Percentiles rank a stretch among this genome's conserved stretches.
These are phyloP conservation scores for Ophion ellenae DNA, from an alignment of 2,888 invertebrate species.

Conservation along the genomic window DNA sequence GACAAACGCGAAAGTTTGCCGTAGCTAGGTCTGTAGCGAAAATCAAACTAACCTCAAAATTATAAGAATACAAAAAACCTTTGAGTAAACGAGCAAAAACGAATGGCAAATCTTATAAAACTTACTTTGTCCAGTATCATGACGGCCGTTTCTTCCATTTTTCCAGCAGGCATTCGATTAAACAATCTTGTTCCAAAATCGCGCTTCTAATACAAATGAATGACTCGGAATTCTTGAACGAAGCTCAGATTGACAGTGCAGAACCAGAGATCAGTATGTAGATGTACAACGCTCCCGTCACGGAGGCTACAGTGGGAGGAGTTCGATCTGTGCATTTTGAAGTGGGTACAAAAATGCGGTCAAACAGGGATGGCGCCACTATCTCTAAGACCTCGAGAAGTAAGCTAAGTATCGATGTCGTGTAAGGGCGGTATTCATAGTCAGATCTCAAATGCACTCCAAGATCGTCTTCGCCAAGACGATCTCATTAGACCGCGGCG, in stretches of 20 bases:
- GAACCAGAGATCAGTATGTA: too few relatives aligned
- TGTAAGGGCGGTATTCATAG: too few relatives aligned
- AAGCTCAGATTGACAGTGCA: slow-evolving; percentile 52
- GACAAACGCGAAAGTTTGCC: background rate
- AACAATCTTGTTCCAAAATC: slow-evolving; percentile 43
- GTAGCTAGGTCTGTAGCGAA: background rate
- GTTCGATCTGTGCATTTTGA: too few relatives aligned
- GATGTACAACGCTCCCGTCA: too few relatives aligned
- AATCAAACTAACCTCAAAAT: slow-evolving; percentile 38
- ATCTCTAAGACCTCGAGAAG: too few relatives aligned
- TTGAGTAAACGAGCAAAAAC: background rate
- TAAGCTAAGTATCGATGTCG: too few relatives aligned
- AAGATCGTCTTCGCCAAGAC: too few relatives aligned
- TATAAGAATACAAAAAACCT: background rate
- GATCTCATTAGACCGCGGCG: too few relatives aligned
- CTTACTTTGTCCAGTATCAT: slow-evolving; percentile 92
- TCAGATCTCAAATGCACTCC: too few relatives aligned
- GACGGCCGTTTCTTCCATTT: slow-evolving; percentile 94
- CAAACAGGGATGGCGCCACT: too few relatives aligned
- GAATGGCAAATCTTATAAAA: slow-evolving; percentile 27
- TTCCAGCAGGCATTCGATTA: slow-evolving; percentile 56
- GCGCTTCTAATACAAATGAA: slow-evolving; percentile 67
- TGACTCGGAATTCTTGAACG: slow-evolving; percentile 79
- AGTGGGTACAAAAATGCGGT: too few relatives aligned
- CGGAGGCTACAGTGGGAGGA: too few relatives aligned